Evolutionary conservation across 2,113 vertebrate species (phyloP).

Genomic region (Lepus timidus): DNA sequence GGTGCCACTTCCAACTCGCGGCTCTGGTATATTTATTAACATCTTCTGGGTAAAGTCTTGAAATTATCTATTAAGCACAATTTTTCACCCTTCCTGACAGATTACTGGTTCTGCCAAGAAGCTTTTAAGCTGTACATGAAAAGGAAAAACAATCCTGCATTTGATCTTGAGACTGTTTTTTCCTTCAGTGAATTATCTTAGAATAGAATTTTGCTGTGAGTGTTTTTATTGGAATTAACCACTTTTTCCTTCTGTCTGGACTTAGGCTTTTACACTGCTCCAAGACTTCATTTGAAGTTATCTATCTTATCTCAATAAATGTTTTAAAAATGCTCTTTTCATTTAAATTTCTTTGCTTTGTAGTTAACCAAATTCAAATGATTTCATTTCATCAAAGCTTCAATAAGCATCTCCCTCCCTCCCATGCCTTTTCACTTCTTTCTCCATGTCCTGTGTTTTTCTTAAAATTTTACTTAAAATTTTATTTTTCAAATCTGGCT

Average conservation of each 20-base stretch:
- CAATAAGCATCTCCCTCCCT: background rate
- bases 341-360: conserved; percentile 66
- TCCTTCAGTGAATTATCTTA: conserved; percentile 65
- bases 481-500: conserved; percentile 10
- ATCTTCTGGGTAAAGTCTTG: conserved; percentile 80
- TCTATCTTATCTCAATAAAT: conserved; percentile 39
- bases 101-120: conserved; percentile 80
- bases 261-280: conserved; percentile 35
- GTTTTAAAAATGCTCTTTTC: conserved; percentile 66
- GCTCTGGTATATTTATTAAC: conserved; percentile 80
- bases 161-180: conserved; percentile 61
- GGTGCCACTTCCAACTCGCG: background rate
- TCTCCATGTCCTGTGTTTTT: background rate
- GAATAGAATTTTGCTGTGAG: conserved; percentile 38
- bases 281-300: conserved; percentile 53
- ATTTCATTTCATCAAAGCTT: conserved; percentile 53
- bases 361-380: conserved; percentile 53
- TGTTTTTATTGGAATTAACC: conserved; percentile 57
- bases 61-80: conserved; percentile 81
- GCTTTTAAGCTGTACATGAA: conserved; percentile 82
- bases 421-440: background rate
- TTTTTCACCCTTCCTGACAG: conserved; percentile 84
- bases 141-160: conserved; percentile 76
- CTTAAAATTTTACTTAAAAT: background rate
- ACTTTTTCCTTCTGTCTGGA: conserved; percentile 42